phyloP scores from a whole-genome alignment of 2,113 vertebrate species.

The Narcine bancroftii region DNA sequence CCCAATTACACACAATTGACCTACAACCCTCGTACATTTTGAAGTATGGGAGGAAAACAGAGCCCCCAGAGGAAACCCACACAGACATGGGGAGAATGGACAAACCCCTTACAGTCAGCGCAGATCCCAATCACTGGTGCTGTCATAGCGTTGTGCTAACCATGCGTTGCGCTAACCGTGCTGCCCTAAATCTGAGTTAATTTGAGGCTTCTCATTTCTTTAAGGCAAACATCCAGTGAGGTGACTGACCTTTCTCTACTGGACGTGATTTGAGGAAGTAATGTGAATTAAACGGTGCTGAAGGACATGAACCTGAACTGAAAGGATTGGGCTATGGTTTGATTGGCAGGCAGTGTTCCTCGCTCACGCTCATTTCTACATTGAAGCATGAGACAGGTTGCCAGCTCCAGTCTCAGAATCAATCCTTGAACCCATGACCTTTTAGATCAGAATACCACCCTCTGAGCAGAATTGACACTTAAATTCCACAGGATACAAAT shows the following conservation, averaged over 20 bases:
- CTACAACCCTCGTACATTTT: too few species aligned
- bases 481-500: background rate
- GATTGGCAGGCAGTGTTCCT: background rate
- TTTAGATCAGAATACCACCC: background rate
- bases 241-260: background rate
- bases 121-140: too few species aligned
- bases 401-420: background rate
- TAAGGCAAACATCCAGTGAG: background rate
- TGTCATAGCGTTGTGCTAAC: too few species aligned
- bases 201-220: too few species aligned
- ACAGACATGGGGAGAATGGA: too few species aligned
- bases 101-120: too few species aligned
- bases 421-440: background rate
- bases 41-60: too few species aligned
- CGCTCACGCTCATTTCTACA: background rate
- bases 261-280: background rate
- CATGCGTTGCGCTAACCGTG: too few species aligned
- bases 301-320: background rate
- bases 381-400: background rate
- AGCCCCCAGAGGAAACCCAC: too few species aligned
- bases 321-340: background rate
- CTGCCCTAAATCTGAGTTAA: too few species aligned
- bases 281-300: background rate
- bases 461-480: background rate
- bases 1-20: too few species aligned